Conservation (phyloP, 2,888 invertebrate genomes). For the Microctonus hyperodae region DNA sequence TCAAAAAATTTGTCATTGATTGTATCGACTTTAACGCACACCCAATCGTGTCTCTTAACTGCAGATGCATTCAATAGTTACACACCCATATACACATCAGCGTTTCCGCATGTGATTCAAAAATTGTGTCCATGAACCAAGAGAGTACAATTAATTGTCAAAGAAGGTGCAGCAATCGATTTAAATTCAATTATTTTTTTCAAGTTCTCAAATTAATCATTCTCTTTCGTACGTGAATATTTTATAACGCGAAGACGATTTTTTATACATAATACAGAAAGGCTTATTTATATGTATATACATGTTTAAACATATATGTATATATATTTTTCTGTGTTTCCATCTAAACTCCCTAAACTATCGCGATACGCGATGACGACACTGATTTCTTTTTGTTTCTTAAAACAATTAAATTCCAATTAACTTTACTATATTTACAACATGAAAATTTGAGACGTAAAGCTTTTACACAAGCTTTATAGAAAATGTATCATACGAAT, state of each 20-base stretch:
- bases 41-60: neutral
- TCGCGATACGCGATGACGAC: slow-evolving; percentile 35
- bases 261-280: neutral
- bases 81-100: neutral
- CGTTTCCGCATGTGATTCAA: neutral
- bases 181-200: neutral
- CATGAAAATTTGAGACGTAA: slow-evolving; percentile 44
- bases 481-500: slow-evolving; percentile 37
- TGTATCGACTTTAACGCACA: neutral
- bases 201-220: neutral
- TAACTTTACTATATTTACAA: slow-evolving; percentile 53
- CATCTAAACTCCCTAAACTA: neutral
- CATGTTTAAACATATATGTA: neutral
- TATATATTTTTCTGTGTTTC: neutral
- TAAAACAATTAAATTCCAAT: slow-evolving; percentile 44
- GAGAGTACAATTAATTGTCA: neutral
- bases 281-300: neutral
- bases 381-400: neutral
- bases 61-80: neutral
- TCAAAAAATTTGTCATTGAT: neutral
- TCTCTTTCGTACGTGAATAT: neutral
- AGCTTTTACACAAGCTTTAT: slow-evolving; percentile 48
- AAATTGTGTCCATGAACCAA: neutral
- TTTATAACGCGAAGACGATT: slow-evolving; percentile 15
- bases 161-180: too few species aligned